Evolutionary conservation across 2,888 invertebrate genomes (phyloP), one percentile per base, ranked within the genome.

Genomic region (Diogma glabrata): DNA sequence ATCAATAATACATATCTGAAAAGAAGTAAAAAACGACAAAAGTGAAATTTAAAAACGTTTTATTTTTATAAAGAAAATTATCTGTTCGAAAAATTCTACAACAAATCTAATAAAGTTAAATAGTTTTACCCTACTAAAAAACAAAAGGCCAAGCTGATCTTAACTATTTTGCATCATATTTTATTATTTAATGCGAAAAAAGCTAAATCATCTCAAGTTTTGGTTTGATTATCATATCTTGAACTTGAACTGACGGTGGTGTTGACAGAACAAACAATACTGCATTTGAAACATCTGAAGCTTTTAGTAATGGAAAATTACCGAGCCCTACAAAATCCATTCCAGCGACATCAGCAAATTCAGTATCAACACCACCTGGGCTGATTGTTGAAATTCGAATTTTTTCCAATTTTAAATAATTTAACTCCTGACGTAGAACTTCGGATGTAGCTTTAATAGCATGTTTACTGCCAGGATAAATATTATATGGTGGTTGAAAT

Each of bases 361-460:
- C 48, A 2, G 48, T 48, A 5, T 20, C 9, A 2, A 48, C 48
- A 9, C 30, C 20, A 8, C 48, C 48, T 8, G 48, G 48, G 20
- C 48, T 48, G n/a, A 48, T 24, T 19, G 17, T 33, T 3, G 30
- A 33, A n/a, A 48, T 33, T 2, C 30, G 30, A 48, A 48, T 26
- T 30, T 47, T 48, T 33, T 48, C 33, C 20, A 24, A 17, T 33
- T 48, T 30, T 22, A 48, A 30, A 48, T 48, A 48, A 33, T 33
- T 48, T 33, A 70, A 60, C 59, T 70, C 69, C 51, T 68, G 63
- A 0, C 69, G 63, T 2, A 64, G 56, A 3, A 62, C 53, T 57
- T 67, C 67, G 0, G 62, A 61, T 43, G 67, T 54, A 9, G 63
- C 67, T 10, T 65, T 66, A 4, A 69, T 45, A 12, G 64, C 67